A percentile compares a stretch with the other conserved stretches of the same genome.
These are phyloP conservation scores for Theropithecus gelada DNA, from an alignment of 2,113 vertebrate species.

Conservation along the genomic window DNA sequence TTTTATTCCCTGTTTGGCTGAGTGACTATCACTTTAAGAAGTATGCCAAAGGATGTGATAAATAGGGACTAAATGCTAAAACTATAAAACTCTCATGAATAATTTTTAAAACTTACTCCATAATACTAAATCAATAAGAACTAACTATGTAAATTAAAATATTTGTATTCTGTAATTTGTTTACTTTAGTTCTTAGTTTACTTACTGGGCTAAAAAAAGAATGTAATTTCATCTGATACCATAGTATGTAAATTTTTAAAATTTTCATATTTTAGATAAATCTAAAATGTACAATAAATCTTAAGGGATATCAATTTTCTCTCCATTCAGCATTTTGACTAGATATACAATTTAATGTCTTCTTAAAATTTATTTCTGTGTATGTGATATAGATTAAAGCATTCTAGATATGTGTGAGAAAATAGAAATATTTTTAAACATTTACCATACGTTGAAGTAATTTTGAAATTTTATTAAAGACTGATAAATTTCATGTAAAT, in stretches of 20 bases:
- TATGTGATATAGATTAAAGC: not conserved
- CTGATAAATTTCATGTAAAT: not conserved
- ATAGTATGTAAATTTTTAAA: slow-evolving; percentile 11
- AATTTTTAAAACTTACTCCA: slow-evolving; percentile 12
- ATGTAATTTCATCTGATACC: not conserved
- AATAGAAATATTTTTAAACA: slow-evolving; percentile 24
- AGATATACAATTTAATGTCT: not conserved
- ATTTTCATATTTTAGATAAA: not conserved
- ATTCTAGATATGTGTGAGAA: slow-evolving; percentile 8
- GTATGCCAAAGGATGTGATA: not conserved
- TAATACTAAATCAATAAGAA: not conserved
- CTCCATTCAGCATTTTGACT: not conserved
- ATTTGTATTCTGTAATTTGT: not conserved
- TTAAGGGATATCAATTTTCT: not conserved
- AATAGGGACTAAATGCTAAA: not conserved
- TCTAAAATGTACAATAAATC: not conserved
- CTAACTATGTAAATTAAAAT: not conserved
- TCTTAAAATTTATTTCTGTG: not conserved
- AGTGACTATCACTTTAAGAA: not conserved
- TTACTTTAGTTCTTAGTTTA: slow-evolving; percentile 33
- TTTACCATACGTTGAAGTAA: not conserved
- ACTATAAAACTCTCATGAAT: not conserved
- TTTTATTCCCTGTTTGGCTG: not conserved
- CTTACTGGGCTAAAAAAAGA: slow-evolving; percentile 21
- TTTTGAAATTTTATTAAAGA: slow-evolving; percentile 20